phyloP scores from a whole-genome alignment of 2,888 invertebrate species.

The Tenodera sinensis region DNA sequence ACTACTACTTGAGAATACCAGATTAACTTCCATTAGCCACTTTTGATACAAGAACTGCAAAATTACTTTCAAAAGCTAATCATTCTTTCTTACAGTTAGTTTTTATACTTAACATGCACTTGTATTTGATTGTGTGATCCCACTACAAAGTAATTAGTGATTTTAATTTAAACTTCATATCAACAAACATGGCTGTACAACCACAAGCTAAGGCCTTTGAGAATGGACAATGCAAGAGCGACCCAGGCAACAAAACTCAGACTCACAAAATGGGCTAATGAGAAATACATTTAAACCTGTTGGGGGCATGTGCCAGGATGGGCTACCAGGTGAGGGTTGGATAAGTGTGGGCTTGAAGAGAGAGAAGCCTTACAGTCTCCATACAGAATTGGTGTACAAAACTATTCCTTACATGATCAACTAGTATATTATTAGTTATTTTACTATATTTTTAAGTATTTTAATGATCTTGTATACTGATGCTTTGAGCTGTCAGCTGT shows the following conservation, averaged over 20 bases:
- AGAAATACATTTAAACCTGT: background rate
- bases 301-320: background rate
- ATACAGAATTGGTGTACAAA: background rate
- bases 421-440: background rate
- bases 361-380: background rate
- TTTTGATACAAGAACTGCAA: background rate
- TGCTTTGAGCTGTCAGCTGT: too few relatives aligned
- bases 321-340: background rate
- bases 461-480: too few relatives aligned
- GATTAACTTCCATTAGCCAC: background rate
- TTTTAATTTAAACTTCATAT: background rate
- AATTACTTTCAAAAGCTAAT: background rate
- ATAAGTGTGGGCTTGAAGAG: background rate
- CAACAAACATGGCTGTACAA: background rate
- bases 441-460: too few relatives aligned
- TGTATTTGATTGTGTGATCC: background rate
- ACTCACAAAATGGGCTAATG: background rate
- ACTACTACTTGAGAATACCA: background rate
- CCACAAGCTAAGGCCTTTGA: background rate
- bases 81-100: background rate
- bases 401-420: background rate
- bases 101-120: background rate
- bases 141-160: background rate
- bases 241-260: background rate
- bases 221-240: background rate